Evolutionary conservation across 2,113 vertebrate species (phyloP), one percentile per base, ranked within the genome.

Genomic region (Picathartes gymnocephalus): DNA sequence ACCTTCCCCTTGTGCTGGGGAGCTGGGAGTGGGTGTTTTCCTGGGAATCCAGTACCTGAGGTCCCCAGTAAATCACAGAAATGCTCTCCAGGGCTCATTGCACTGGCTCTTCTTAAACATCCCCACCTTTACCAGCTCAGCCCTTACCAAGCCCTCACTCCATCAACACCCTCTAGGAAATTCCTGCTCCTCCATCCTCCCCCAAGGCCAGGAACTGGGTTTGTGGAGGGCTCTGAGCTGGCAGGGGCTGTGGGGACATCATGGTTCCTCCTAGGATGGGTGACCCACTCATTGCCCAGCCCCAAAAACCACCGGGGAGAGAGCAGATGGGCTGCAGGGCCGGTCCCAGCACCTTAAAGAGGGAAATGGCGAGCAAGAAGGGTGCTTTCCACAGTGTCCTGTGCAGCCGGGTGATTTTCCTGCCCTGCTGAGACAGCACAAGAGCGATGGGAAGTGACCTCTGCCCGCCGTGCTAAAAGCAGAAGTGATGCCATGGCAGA

Each of bases 391-490:
- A 7, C n/a, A 20, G 40, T 2, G 11, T 4, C 61, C 45, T 13
- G 7, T 23, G 68, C 76, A 37, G 69, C 61, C 42, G 84, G 80
- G 42, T 6, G 27, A 2, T 54, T 28, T n/a, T 33, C 62, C 74
- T 92, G 78, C 65, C 44, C 77, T n/a, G 78, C 73, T 87, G 92
- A 78, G 76, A 2, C 15, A 9, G 42, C 37, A 6, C 8, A 30
- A 88, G 61, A 31, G 80, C 6, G 6, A 31, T 19, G 88, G 94
- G 91, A 92, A 93, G 89, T 92, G 93, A 90, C 58, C 89, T 64
- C 83, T 56, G 53, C 48, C 81, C 31, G 31, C 65, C 3, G 39
- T 4, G 66, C 86, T 69, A 18, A 92, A 94, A 93, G 2, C 3
- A 93, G 94, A 88, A 92, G 91, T 47, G 86, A 65, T 79, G 79